A percentile compares a stretch with the other conserved stretches of the same genome.
Evolutionary conservation across 2,797 vertebrate genomes (phyloP).

Genomic region (Anguilla marmorata): DNA sequence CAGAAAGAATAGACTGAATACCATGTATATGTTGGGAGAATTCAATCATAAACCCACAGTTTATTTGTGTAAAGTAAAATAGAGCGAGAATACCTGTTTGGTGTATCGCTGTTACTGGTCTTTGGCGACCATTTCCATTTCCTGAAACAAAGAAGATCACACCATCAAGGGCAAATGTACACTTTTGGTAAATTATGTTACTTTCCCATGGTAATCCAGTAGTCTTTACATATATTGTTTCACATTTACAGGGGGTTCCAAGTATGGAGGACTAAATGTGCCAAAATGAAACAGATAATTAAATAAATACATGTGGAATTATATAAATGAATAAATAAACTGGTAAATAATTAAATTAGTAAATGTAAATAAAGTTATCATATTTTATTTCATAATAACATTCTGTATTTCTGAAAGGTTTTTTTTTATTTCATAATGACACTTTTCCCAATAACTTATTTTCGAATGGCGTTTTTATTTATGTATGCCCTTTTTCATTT

Average conservation of each 20-base stretch:
- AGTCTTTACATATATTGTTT: background rate
- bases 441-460: too few relatives aligned
- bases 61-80: background rate
- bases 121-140: conserved; percentile 69
- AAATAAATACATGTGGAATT: too few relatives aligned
- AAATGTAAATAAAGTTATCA: too few relatives aligned
- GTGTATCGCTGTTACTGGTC: conserved; percentile 51
- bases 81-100: conserved; percentile 54
- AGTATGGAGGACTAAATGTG: too few relatives aligned
- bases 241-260: background rate
- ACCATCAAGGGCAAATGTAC: background rate
- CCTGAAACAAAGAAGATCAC: conserved; percentile 52
- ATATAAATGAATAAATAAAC: too few relatives aligned
- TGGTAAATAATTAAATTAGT: too few relatives aligned
- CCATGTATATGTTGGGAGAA: background rate
- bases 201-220: background rate
- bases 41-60: background rate
- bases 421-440: too few relatives aligned
- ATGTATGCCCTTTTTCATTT: too few relatives aligned
- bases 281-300: too few relatives aligned
- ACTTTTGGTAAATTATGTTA: background rate
- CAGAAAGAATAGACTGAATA: background rate
- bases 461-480: too few relatives aligned
- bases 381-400: too few relatives aligned
- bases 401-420: too few relatives aligned